Evolutionary conservation across 2,113 vertebrate genomes (phyloP).

Genomic region (Podocnemis expansa): DNA sequence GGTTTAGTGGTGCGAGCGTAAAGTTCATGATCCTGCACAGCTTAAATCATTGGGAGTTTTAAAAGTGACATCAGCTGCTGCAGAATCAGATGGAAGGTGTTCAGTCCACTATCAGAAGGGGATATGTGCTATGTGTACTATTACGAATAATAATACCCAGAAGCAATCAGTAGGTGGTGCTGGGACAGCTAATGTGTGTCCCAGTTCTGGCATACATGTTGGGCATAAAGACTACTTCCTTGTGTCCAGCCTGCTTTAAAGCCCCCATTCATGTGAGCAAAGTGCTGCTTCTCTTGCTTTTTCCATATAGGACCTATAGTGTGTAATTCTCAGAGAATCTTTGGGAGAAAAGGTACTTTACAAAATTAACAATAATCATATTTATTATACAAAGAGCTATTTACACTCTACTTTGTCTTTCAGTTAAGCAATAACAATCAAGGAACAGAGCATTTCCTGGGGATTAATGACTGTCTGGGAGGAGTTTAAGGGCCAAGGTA

Average conservation of each 20-base stretch:
- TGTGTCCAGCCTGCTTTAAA: background rate
- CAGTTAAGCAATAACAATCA: conserved; percentile 48
- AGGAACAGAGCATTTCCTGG: conserved; percentile 62
- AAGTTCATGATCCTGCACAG: background rate
- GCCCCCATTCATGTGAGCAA: background rate
- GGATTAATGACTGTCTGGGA: conserved; percentile 61
- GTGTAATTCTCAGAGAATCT: conserved; percentile 22
- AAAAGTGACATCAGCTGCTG: background rate
- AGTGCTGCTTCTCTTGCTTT: background rate
- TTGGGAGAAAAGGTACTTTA: conserved; percentile 19
- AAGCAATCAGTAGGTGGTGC: background rate
- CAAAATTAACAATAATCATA: conserved; percentile 24
- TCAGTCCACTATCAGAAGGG: background rate
- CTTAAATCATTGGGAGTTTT: background rate
- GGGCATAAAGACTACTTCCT: background rate
- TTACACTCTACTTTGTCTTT: conserved; percentile 40
- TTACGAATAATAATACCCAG: background rate
- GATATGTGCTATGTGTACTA: background rate
- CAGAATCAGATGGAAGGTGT: background rate
- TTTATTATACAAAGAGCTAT: conserved; percentile 39
- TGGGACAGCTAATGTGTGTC: background rate
- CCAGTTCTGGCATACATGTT: background rate
- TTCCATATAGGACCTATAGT: background rate
- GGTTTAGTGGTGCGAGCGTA: background rate
- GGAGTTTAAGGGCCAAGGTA: conserved; percentile 52